Base-by-base conservation (phyloP, 2,113 vertebrate species). In the Camelus bactrianus region DNA sequence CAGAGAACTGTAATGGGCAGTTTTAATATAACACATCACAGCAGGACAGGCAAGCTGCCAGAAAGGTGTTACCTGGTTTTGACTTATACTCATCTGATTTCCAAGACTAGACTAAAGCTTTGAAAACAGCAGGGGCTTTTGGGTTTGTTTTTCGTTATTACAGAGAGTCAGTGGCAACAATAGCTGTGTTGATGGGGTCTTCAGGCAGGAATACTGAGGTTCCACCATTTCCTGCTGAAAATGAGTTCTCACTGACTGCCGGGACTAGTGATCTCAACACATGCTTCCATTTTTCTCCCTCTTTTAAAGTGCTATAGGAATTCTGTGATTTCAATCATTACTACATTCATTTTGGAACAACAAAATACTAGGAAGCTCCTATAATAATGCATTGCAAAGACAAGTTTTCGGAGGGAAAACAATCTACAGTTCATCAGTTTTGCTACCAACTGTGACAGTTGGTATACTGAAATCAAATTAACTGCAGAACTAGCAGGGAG, bases 81-180 rank as follows among this genome's bases (percentile, higher is more conserved):
- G 84, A 97, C 88, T 83, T 96, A 69, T 1, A 93, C 64, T 54
- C 84, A 67, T 89, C 75, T 81, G 89, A 96, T 97, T 96, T 97
- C 95, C 69, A 79, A 91, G 84, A 72, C 94, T 82, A 96, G 89
- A 96, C 84, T 77, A 76, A 85, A 93, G 93, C 83, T 84, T 82
- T 95, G 67, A 95, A 96, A 97, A 95, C 38, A 38, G 79, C 60
- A 97, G n/a, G 91, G 16, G 76, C 30, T 52, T 97, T 56, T 72
- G 67, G 42, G 93, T 96, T n/a, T 82, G 38, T 79, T 94, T 87
- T 75, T 95, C 24, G 1, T 98, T 90, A 86, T 89, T 92, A 94
- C 1, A 62, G 81, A 50, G 32, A 95, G 95, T 75, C 93, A 87
- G 19, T 65, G 76, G 6, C 56, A 95, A 91, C 9, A 64, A 70